Evolutionary conservation across 2,888 invertebrate species (phyloP).

Genomic region (Fissipunctia ypsillon): DNA sequence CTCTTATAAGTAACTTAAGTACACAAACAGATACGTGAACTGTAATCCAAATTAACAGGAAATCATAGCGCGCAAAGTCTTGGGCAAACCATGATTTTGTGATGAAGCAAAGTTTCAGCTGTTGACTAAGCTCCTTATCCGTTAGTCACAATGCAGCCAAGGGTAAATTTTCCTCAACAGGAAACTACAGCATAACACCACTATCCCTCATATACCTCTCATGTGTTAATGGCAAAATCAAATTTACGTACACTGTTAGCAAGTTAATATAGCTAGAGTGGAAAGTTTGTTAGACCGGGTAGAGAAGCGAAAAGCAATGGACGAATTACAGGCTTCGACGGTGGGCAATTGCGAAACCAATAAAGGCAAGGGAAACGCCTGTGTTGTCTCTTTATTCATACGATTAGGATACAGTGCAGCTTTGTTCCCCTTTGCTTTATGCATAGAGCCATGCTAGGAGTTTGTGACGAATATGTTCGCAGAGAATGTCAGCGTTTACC

Average conservation of each 20-base stretch:
- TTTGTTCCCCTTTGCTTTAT: conserved; percentile 22
- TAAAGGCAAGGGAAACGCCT: conserved; percentile 39
- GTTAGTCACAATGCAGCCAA: conserved; percentile 28
- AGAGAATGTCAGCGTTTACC: not conserved
- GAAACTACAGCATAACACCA: conserved; percentile 19
- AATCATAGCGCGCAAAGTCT: not conserved
- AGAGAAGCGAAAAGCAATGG: conserved; percentile 52
- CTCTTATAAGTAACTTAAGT: not conserved
- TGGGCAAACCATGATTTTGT: conserved; percentile 1
- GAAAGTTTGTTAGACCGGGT: conserved; percentile 47
- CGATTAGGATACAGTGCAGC: conserved; percentile 39
- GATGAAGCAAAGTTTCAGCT: conserved; percentile 12
- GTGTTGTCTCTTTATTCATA: conserved; percentile 51
- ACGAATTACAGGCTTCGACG: conserved; percentile 55
- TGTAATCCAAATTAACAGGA: not conserved
- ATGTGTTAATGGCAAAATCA: conserved; percentile 57
- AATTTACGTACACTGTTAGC: conserved; percentile 57
- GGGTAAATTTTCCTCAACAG: conserved; percentile 23
- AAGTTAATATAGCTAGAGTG: conserved; percentile 54
- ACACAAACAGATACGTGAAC: not conserved
- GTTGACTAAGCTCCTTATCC: conserved; percentile 15
- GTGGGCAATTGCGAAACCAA: conserved; percentile 53
- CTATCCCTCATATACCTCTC: conserved; percentile 27
- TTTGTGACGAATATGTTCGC: not conserved
- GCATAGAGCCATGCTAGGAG: not conserved